These are phyloP conservation scores for Apomyelois bistriatella DNA, from an alignment of 2,888 invertebrate species.

Conservation along the genomic window DNA sequence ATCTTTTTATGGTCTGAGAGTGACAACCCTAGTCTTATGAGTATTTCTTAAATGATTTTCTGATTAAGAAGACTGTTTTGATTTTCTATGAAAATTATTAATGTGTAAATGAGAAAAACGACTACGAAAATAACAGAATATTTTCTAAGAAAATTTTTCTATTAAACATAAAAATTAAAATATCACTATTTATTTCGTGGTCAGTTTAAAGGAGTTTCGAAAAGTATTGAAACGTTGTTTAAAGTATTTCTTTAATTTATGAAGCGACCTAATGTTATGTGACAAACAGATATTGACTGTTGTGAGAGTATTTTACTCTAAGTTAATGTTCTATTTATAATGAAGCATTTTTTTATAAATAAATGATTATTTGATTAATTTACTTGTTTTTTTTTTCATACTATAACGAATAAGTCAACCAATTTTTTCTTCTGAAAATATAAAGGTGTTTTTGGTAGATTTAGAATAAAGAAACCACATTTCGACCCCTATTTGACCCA, in stretches of 20 bases:
- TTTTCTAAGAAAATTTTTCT: slow-evolving; percentile 1
- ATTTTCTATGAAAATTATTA: slow-evolving; percentile 40
- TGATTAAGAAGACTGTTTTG: slow-evolving; percentile 63
- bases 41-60: slow-evolving; percentile 48
- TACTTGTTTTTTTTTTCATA: slow-evolving; percentile 17
- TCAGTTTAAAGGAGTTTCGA: slow-evolving; percentile 27
- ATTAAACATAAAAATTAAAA: not conserved
- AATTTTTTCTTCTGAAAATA: too few species aligned
- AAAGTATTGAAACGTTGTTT: slow-evolving; percentile 28
- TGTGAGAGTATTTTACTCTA: slow-evolving; percentile 55
- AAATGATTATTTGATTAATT: slow-evolving; percentile 45
- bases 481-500: too few species aligned
- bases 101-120: slow-evolving; percentile 12
- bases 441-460: too few species aligned
- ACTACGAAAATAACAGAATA: slow-evolving; percentile 24
- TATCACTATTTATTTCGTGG: slow-evolving; percentile 35
- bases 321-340: slow-evolving; percentile 73
- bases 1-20: slow-evolving; percentile 46
- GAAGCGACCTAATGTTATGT: slow-evolving; percentile 42
- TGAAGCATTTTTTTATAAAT: slow-evolving; percentile 71
- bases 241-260: slow-evolving; percentile 32
- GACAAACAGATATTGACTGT: slow-evolving; percentile 43
- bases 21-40: slow-evolving; percentile 55
- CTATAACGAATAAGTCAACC: not conserved
- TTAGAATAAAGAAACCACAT: too few species aligned